phyloP scores from a whole-genome alignment of 2,797 vertebrate species.

The Anguilla anguilla region DNA sequence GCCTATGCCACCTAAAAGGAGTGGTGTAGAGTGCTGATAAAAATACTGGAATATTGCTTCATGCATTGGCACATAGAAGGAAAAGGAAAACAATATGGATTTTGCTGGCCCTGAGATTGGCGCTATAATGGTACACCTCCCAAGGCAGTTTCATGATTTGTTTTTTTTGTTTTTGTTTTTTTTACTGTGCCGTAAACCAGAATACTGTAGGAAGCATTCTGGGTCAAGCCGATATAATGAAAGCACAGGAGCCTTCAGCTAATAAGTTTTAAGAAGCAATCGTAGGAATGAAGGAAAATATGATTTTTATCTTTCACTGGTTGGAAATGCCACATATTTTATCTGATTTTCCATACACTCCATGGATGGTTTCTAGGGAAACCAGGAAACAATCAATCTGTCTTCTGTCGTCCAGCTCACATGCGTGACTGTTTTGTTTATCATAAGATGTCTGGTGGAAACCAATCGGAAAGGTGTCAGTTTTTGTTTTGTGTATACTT shows the following conservation, averaged over 20 bases:
- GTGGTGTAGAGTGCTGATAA: background rate
- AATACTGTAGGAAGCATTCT: background rate
- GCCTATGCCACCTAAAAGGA: background rate
- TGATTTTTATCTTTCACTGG: background rate
- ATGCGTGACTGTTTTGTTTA: background rate
- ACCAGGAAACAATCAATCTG: background rate
- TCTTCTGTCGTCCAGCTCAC: background rate
- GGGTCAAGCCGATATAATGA: background rate
- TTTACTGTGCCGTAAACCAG: background rate
- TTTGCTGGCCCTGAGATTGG: background rate
- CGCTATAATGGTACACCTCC: background rate
- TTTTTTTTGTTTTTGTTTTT: background rate
- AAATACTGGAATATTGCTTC: background rate
- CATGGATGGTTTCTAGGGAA: conserved; percentile 14
- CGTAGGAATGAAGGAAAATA: background rate
- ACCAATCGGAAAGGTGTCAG: too few species aligned
- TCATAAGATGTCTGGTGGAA: background rate
- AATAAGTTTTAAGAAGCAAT: background rate
- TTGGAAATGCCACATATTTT: conserved; percentile 6
- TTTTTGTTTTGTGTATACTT: too few species aligned
- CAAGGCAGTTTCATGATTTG: background rate
- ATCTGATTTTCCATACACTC: background rate
- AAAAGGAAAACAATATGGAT: background rate
- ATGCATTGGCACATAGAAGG: background rate
- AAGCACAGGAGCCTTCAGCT: background rate